These are phyloP conservation scores for Nomada flava DNA, from an alignment of 2,888 invertebrate species.

Conservation along the genomic window DNA sequence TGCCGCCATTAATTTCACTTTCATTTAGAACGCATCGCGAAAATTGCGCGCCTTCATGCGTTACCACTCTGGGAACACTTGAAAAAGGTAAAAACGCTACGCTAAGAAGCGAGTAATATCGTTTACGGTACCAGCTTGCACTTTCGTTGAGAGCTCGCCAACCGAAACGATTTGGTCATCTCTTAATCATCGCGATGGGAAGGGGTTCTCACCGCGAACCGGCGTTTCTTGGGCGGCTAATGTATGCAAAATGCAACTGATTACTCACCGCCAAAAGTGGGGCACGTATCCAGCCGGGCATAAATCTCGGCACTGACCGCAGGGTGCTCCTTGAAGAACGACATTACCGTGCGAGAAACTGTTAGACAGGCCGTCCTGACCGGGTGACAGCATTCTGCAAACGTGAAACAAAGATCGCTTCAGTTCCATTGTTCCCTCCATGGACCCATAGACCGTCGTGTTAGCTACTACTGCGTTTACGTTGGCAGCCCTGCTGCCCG, in stretches of 20 bases:
- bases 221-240: not conserved
- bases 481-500: not conserved
- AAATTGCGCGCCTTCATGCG: not conserved
- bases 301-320: constrained; percentile 82
- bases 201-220: not conserved
- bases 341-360: constrained; percentile 74
- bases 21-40: constrained; percentile 5
- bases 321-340: constrained; percentile 81
- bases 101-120: not conserved
- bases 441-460: not conserved
- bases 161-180: not conserved
- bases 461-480: not conserved
- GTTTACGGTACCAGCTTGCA: not conserved
- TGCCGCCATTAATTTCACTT: constrained; percentile 23
- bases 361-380: constrained; percentile 75
- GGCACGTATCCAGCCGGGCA: constrained; percentile 82
- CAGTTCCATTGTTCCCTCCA: not conserved
- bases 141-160: constrained; percentile 12
- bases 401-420: constrained; percentile 39
- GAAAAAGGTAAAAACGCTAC: not conserved
- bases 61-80: not conserved
- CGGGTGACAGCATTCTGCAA: constrained; percentile 81
- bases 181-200: constrained; percentile 1
- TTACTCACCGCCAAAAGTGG: constrained; percentile 83
- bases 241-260: constrained; percentile 22